A percentile compares a stretch with the other conserved stretches of the same genome.
These are phyloP conservation scores for Platycnemis pennipes DNA, from an alignment of 2,888 invertebrate genomes.

Conservation along the genomic window DNA sequence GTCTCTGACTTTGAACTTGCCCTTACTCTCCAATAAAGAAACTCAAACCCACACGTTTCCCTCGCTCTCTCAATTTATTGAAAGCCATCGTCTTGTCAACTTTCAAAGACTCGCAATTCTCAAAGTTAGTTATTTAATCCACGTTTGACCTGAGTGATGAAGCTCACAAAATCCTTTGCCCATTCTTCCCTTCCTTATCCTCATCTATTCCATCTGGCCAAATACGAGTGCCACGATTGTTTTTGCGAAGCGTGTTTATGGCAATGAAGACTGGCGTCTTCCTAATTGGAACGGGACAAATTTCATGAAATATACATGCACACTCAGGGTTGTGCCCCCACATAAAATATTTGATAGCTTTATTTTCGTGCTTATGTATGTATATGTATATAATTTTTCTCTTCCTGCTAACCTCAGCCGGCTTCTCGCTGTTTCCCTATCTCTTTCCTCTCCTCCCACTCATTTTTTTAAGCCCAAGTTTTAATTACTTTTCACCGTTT, in stretches of 20 bases:
- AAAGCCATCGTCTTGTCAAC: neutral
- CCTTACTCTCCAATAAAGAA: too few species aligned
- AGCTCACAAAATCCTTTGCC: neutral
- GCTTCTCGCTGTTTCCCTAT: neutral
- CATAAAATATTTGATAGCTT: neutral
- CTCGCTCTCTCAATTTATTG: too few species aligned
- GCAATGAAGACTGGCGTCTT: neutral
- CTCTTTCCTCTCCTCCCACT: neutral
- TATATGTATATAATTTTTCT: neutral
- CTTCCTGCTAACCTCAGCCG: neutral
- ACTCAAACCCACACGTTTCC: too few species aligned
- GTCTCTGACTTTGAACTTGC: too few species aligned
- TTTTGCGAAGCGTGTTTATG: neutral
- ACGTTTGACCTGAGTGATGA: neutral
- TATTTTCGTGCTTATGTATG: neutral
- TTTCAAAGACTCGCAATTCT: neutral
- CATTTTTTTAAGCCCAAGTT: neutral
- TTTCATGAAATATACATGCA: neutral
- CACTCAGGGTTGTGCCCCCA: neutral
- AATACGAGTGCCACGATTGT: neutral
- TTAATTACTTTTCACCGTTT: neutral
- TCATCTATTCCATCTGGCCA: neutral
- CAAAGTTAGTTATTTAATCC: neutral
- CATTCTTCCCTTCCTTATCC: neutral
- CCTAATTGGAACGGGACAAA: neutral